Conservation (phyloP, 1,140 invertebrate species). For the Drosophila murphyi region DNA sequence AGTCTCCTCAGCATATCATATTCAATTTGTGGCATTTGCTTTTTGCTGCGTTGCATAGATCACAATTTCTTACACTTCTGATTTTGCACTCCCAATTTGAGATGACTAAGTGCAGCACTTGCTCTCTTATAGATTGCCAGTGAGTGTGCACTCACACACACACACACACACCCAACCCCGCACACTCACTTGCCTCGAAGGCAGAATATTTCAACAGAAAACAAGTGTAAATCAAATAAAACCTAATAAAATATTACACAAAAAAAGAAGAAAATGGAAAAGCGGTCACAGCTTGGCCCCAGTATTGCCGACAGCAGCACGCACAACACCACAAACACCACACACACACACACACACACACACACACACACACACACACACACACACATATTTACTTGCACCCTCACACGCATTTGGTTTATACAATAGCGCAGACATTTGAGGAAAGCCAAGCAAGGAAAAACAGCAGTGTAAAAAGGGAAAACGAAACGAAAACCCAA, state of each 20-base stretch:
- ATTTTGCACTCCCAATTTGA: slow-evolving; percentile 19
- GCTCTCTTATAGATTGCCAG: slow-evolving; percentile 30
- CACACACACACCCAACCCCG: slow-evolving; percentile 13
- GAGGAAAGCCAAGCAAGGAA: slow-evolving; percentile 22
- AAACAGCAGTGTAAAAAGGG: slow-evolving; percentile 42
- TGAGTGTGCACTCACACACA: slow-evolving; percentile 22
- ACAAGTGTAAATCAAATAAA: slow-evolving; percentile 83
- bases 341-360: slow-evolving; percentile 14
- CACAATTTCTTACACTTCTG: not conserved
- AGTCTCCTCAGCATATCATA: not conserved
- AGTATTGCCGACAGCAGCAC: slow-evolving; percentile 27
- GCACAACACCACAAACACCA: slow-evolving; percentile 9
- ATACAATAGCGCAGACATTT: slow-evolving; percentile 58
- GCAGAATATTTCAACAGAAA: slow-evolving; percentile 48
- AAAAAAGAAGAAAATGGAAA: not conserved
- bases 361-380: slow-evolving; percentile 8
- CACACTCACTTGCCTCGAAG: slow-evolving; percentile 37
- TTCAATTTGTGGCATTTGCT: not conserved
- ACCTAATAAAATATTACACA: slow-evolving; percentile 77
- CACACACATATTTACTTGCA: slow-evolving; percentile 6
- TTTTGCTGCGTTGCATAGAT: not conserved
- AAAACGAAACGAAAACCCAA: slow-evolving; percentile 69
- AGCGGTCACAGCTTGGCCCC: slow-evolving; percentile 64
- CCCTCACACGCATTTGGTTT: slow-evolving; percentile 27
- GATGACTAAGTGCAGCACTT: slow-evolving; percentile 35